Percentiles rank a stretch among this genome's conserved stretches.
These are phyloP conservation scores for Propithecus perrieri DNA, from an alignment of 2,797 vertebrate genomes.

Conservation along the genomic window DNA sequence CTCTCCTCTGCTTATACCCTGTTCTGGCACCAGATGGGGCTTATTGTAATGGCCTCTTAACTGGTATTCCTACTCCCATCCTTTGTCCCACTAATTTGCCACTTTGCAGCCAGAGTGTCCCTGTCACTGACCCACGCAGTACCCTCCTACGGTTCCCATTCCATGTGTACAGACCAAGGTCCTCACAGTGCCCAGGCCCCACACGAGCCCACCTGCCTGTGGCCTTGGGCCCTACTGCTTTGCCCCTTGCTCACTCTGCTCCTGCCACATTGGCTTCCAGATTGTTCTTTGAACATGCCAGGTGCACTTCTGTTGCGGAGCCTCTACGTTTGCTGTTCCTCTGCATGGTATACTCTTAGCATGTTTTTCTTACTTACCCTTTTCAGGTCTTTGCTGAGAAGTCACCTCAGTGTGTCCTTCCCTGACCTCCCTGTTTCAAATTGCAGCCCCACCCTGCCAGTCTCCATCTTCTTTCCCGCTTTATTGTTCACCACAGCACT, in stretches of 20 bases:
- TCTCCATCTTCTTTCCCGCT: neutral
- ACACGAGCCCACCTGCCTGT: neutral
- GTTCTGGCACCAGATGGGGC: neutral
- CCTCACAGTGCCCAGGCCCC: neutral
- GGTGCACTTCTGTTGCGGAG: neutral
- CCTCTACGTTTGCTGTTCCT: neutral
- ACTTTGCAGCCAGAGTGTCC: neutral
- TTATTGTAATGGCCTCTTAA: neutral
- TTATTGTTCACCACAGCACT: neutral
- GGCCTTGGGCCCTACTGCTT: neutral
- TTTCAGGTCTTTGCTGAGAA: conserved; percentile 3
- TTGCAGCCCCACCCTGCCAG: neutral
- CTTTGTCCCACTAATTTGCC: neutral
- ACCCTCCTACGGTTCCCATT: neutral
- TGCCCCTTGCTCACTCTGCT: neutral
- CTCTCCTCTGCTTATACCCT: neutral
- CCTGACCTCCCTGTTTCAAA: neutral
- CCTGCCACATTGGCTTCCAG: neutral
- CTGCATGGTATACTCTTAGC: neutral
- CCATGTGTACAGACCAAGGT: neutral
- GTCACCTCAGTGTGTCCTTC: neutral
- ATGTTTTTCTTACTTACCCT: neutral
- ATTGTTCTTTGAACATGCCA: neutral
- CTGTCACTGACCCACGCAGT: neutral
- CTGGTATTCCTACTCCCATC: neutral